A percentile compares a stretch with the other conserved stretches of the same genome.
These are phyloP conservation scores for Zygogramma bicolorata DNA, from an alignment of 2,888 invertebrate species.

Conservation along the genomic window DNA sequence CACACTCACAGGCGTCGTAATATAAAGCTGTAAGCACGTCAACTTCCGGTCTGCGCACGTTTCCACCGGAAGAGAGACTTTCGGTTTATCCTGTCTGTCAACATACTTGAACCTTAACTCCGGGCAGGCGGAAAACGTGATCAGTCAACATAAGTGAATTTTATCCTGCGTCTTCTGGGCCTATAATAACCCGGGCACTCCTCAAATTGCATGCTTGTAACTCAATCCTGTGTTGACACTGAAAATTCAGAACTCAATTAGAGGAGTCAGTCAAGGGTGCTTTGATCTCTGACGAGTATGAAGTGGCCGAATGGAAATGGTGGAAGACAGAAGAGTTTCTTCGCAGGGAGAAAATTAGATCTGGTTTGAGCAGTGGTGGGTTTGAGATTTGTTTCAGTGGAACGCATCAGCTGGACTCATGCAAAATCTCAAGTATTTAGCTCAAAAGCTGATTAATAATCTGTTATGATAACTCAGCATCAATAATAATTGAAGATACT, in stretches of 20 bases:
- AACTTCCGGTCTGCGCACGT: slow-evolving; percentile 59
- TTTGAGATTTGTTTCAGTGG: too few relatives aligned
- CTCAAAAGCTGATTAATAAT: too few relatives aligned
- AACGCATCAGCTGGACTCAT: too few relatives aligned
- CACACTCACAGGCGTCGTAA: slow-evolving; percentile 37
- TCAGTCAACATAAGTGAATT: slow-evolving; percentile 61
- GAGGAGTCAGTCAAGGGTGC: slow-evolving; percentile 42
- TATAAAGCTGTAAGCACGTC: slow-evolving; percentile 52
- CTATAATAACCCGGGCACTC: slow-evolving; percentile 54
- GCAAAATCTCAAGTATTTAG: too few relatives aligned
- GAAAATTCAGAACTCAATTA: slow-evolving; percentile 54
- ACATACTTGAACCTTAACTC: slow-evolving; percentile 58
- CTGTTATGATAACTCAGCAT: too few relatives aligned
- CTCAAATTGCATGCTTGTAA: slow-evolving; percentile 53
- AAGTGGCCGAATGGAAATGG: slow-evolving; percentile 31
- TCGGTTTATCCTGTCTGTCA: slow-evolving; percentile 61
- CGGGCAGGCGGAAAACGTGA: slow-evolving; percentile 59
- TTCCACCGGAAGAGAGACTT: slow-evolving; percentile 57
- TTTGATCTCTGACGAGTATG: slow-evolving; percentile 41
- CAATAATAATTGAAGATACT: too few relatives aligned
- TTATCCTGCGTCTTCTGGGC: slow-evolving; percentile 56
- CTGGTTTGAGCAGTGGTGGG: too few relatives aligned
- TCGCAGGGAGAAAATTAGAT: background rate
- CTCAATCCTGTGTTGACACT: slow-evolving; percentile 52
- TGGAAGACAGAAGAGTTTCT: background rate